These are phyloP conservation scores for Lepetodrilus schrolli DNA, from an alignment of 2,888 invertebrate genomes.

Conservation along the genomic window DNA sequence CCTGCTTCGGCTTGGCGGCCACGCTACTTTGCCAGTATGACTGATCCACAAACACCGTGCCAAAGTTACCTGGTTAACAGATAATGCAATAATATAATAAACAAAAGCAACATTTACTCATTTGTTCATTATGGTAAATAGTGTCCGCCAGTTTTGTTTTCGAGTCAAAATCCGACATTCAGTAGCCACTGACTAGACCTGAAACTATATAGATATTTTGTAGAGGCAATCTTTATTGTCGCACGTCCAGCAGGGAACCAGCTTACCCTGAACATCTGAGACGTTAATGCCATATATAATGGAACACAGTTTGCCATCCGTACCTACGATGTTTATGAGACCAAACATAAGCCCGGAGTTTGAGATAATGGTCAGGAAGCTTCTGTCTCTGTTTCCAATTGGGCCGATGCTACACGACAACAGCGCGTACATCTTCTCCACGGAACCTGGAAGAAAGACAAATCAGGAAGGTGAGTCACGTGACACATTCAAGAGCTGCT, in stretches of 20 bases:
- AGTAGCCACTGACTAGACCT: too few species aligned
- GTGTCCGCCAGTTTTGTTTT: too few species aligned
- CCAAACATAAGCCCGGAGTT: slow-evolving; percentile 73
- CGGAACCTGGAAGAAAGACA: slow-evolving; percentile 54
- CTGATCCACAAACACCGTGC: slow-evolving; percentile 75
- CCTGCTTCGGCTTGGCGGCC: slow-evolving; percentile 73
- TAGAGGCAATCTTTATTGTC: too few species aligned
- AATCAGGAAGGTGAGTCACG: background rate
- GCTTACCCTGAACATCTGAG: too few species aligned
- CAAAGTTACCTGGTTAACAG: slow-evolving; percentile 70
- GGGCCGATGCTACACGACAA: slow-evolving; percentile 68
- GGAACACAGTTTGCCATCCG: too few species aligned
- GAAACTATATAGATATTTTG: too few species aligned
- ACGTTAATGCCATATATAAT: too few species aligned
- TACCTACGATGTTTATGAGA: slow-evolving; percentile 74
- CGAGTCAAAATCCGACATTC: too few species aligned
- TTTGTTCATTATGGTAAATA: too few species aligned
- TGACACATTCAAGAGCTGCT: too few species aligned
- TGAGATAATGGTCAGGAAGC: slow-evolving; percentile 73
- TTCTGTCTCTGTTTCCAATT: slow-evolving; percentile 65
- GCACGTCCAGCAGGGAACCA: too few species aligned
- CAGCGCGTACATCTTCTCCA: slow-evolving; percentile 60
- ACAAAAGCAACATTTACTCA: too few species aligned
- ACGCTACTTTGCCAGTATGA: slow-evolving; percentile 76
- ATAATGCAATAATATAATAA: background rate